These are phyloP conservation scores for Drosophila serrata DNA, from an alignment of 1,140 invertebrate species.

Conservation along the genomic window DNA sequence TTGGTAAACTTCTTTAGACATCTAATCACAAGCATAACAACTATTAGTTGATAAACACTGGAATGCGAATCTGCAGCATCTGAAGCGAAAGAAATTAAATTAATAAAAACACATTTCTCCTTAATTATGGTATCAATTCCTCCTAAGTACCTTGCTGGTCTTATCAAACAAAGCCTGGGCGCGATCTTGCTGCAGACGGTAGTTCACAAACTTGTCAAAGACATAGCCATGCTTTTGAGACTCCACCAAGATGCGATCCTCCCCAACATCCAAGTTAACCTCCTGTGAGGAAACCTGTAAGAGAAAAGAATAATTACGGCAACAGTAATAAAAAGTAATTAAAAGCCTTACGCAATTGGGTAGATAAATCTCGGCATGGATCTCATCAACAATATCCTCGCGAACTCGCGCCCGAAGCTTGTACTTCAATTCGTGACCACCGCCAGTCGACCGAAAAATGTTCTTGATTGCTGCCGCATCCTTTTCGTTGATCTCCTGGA, in stretches of 20 bases:
- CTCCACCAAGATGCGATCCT: constrained; percentile 90
- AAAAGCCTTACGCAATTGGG: constrained; percentile 79
- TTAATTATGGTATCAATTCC: fast-evolving
- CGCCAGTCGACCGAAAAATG: constrained; percentile 1
- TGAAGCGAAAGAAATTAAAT: constrained; percentile 36
- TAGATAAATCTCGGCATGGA: constrained; percentile 86
- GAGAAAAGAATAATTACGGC: constrained; percentile 50
- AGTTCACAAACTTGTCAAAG: constrained; percentile 90
- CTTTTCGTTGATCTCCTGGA: constrained; percentile 82
- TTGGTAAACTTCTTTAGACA: neutral
- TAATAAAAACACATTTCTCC: neutral
- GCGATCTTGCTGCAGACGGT: constrained; percentile 87
- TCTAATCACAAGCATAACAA: neutral
- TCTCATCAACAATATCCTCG: constrained; percentile 71
- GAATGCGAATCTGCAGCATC: constrained; percentile 81
- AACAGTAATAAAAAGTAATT: neutral
- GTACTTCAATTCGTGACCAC: constrained; percentile 74
- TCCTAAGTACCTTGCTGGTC: constrained; percentile 70
- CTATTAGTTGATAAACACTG: constrained; percentile 41
- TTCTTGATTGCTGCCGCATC: constrained; percentile 40
- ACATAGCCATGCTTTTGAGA: constrained; percentile 87
- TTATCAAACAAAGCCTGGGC: constrained; percentile 88
- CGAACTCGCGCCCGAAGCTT: constrained; percentile 82
- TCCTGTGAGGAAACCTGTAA: constrained; percentile 87
- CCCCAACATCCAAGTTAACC: constrained; percentile 89